phyloP scores from a whole-genome alignment of 2,888 invertebrate species.

The Sinohyriopsis cumingii region DNA sequence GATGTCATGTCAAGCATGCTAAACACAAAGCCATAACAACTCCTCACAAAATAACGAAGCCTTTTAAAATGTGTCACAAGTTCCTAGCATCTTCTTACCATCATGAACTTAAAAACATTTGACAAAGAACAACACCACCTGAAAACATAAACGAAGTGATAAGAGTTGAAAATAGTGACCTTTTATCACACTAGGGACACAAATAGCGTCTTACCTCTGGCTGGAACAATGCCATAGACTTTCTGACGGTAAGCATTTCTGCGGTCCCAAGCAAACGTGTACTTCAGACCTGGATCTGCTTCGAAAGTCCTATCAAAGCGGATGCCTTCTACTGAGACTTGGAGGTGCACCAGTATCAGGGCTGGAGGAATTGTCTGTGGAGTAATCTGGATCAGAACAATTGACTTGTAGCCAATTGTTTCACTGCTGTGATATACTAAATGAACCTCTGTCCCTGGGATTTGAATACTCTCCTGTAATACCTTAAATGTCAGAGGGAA shows the following conservation, averaged over 20 bases:
- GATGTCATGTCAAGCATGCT: too few species aligned
- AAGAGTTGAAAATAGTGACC: neutral
- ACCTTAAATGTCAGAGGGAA: constrained; percentile 77
- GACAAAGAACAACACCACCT: too few species aligned
- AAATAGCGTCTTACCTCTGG: constrained; percentile 80
- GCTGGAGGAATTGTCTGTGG: constrained; percentile 61
- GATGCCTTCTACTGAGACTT: constrained; percentile 92
- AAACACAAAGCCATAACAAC: too few species aligned
- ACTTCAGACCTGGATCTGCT: constrained; percentile 94
- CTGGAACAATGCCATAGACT: constrained; percentile 96
- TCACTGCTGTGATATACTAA: constrained; percentile 96
- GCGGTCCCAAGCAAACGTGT: constrained; percentile 98
- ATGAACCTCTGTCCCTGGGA: constrained; percentile 94
- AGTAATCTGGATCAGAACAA: constrained; percentile 79
- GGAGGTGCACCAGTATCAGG: constrained; percentile 82
- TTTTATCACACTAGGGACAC: neutral
- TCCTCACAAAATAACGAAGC: too few species aligned
- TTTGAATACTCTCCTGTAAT: constrained; percentile 94
- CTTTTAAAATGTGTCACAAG: too few species aligned
- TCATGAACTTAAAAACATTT: too few species aligned
- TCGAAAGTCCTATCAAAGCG: constrained; percentile 93
- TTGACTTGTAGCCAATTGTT: constrained; percentile 93
- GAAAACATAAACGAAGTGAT: too few species aligned
- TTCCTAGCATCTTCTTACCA: too few species aligned
- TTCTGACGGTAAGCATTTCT: constrained; percentile 98